Evolutionary conservation across 2,888 invertebrate species (phyloP).

Genomic region (Leuctra nigra): DNA sequence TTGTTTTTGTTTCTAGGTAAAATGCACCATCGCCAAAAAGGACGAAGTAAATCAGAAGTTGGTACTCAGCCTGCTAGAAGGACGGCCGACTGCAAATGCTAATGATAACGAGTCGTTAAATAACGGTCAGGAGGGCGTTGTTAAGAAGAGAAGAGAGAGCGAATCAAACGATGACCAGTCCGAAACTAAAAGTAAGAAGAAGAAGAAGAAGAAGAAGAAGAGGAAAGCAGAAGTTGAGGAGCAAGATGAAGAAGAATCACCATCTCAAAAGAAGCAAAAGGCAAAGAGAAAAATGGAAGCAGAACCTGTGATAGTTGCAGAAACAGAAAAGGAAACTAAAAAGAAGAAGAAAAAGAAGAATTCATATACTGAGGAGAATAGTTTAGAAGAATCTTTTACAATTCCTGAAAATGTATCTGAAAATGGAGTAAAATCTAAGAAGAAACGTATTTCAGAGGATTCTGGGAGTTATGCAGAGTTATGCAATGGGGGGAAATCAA

Average conservation of each 20-base stretch:
- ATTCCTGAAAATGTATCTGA: not conserved
- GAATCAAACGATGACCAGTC: not conserved
- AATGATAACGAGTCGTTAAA: too few relatives aligned
- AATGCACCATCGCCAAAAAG: not conserved
- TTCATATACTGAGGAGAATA: not conserved
- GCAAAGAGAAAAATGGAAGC: slow-evolving; percentile 24
- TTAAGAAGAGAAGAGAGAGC: too few relatives aligned
- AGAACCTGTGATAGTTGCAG: slow-evolving; percentile 17
- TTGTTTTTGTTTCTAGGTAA: not conserved
- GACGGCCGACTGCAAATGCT: not conserved
- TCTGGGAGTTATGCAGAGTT: not conserved
- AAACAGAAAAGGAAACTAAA: slow-evolving; percentile 14
- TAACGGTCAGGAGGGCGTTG: too few relatives aligned
- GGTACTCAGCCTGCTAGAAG: not conserved
- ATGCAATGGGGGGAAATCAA: not conserved
- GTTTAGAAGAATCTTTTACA: not conserved
- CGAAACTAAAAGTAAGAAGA: not conserved
- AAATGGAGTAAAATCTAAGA: not conserved
- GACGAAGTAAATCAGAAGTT: not conserved
- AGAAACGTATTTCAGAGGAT: not conserved
- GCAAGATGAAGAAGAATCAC: slow-evolving; percentile 21
- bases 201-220: not conserved
- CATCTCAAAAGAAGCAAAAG: slow-evolving; percentile 16
- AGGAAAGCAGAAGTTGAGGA: slow-evolving; percentile 15
- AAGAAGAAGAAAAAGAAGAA: slow-evolving; percentile 16